These are phyloP conservation scores for Chiroxiphia lanceolata DNA, from an alignment of 2,797 vertebrate genomes.

Conservation along the genomic window DNA sequence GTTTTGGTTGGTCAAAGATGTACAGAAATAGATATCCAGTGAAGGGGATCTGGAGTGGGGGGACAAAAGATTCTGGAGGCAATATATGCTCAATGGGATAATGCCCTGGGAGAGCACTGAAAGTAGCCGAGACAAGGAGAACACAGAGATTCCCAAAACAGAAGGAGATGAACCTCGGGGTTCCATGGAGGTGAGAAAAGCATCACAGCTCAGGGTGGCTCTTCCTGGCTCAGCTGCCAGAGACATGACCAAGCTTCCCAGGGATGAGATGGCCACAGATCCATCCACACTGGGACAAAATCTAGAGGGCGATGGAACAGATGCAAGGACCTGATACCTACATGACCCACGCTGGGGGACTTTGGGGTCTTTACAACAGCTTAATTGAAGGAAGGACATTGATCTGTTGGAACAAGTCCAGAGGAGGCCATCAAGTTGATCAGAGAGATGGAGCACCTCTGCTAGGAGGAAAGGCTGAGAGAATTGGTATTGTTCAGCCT, in stretches of 20 bases:
- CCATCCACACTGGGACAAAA: not conserved
- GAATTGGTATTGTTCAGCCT: not conserved
- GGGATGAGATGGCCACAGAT: not conserved
- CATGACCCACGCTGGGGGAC: fast-evolving
- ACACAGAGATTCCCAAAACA: not conserved
- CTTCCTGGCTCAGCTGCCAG: not conserved
- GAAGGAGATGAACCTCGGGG: not conserved
- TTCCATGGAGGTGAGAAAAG: not conserved
- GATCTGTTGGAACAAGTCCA: not conserved
- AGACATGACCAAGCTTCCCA: not conserved
- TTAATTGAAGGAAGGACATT: not conserved
- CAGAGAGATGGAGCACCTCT: not conserved
- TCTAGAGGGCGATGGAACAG: not conserved
- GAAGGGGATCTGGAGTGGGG: not conserved
- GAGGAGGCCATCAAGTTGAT: not conserved
- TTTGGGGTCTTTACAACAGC: not conserved
- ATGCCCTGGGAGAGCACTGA: not conserved
- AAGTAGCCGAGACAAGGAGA: not conserved
- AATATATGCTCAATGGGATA: not conserved
- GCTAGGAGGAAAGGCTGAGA: not conserved
- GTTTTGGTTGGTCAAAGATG: not conserved
- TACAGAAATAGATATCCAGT: not conserved
- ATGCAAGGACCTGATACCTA: not conserved
- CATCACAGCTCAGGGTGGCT: not conserved
- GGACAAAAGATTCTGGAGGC: not conserved